Evolutionary conservation across 2,888 invertebrate genomes (phyloP).

Genomic region (Disparrhopalites patrizii): DNA sequence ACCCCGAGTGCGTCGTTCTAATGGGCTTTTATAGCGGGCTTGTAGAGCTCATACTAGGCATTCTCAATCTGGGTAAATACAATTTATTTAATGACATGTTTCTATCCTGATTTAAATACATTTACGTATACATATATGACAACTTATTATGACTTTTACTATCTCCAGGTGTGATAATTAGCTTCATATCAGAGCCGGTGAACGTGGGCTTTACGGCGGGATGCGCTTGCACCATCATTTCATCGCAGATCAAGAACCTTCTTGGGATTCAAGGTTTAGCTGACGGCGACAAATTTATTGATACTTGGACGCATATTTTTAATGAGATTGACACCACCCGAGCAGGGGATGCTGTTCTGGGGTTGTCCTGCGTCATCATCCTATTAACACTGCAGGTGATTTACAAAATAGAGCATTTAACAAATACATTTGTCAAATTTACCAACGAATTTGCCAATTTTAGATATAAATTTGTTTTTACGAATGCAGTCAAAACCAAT

Average conservation of each 20-base stretch:
- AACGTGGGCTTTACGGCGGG: conserved; percentile 80
- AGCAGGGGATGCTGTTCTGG: conserved; percentile 35
- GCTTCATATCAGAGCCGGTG: conserved; percentile 80
- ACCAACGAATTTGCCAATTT: too few species aligned
- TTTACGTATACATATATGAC: too few species aligned
- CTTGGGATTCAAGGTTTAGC: conserved; percentile 56
- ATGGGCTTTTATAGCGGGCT: conserved; percentile 27
- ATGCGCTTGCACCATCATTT: conserved; percentile 76
- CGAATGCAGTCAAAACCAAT: too few species aligned
- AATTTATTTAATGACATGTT: too few species aligned
- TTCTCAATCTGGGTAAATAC: conserved; percentile 6
- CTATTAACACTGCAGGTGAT: conserved; percentile 59
- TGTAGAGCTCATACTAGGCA: conserved; percentile 16
- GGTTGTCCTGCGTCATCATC: conserved; percentile 64
- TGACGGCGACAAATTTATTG: conserved; percentile 37
- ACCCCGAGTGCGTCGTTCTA: conserved; percentile 27
- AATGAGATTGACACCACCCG: conserved; percentile 30
- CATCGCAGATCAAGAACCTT: conserved; percentile 71
- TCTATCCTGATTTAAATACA: too few species aligned
- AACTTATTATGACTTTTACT: too few species aligned
- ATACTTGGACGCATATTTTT: conserved; percentile 37
- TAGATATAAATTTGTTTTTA: too few species aligned
- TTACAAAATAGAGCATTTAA: too few species aligned
- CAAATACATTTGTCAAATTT: too few species aligned
- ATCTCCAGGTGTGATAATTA: conserved; percentile 66